Evolutionary conservation across 1,140 invertebrate species (phyloP), one percentile per base, ranked within the genome.

Genomic region (Trichogramma pretiosum): DNA sequence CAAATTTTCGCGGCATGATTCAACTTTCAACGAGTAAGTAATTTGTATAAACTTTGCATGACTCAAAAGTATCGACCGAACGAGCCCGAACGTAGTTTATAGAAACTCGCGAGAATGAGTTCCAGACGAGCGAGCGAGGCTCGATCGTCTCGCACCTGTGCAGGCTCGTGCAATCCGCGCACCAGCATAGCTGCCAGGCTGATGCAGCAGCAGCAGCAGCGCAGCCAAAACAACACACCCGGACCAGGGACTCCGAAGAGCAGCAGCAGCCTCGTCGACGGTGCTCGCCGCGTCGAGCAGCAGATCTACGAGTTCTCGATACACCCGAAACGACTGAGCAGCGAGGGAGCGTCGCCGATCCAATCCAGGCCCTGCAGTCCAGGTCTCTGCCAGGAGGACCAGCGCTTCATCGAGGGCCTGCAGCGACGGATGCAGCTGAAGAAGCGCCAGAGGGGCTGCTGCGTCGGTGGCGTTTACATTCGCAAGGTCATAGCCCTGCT

Each of bases 321-420:
- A 1, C 13, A 11, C n/a, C n/a, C 36, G 13, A 21, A 36, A 11
- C 16, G 18, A 2, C 35, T 22, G 13, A 1, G 17, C 10, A 11
- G n/a, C 10, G 35, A 24, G 5, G 2, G 7, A 8, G 0, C 0
- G 3, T n/a, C n/a, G n/a, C n/a, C n/a, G n/a, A n/a, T n/a, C n/a
- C n/a, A n/a, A n/a, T n/a, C n/a, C n/a, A 18, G 37, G 26, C 38
- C 16, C 7, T 5, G 8, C 13, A 16, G 16, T 0, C 1, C 13
- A 2, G 34, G 19, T 2, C 17, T 50, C 10, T 40, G n/a, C 11
- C 2, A 1, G 7, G 48, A 50, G 17, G 48, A 50, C 1, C 48
- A n/a, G 1, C 7, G 14, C 2, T 45, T 50, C 18, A 13, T 50
- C 35, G 23, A 40, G 3, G 17, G 11, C 8, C 7, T 50, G 10